Evolutionary conservation across 2,113 vertebrate species (phyloP).

Genomic region (Ictidomys tridecemlineatus): DNA sequence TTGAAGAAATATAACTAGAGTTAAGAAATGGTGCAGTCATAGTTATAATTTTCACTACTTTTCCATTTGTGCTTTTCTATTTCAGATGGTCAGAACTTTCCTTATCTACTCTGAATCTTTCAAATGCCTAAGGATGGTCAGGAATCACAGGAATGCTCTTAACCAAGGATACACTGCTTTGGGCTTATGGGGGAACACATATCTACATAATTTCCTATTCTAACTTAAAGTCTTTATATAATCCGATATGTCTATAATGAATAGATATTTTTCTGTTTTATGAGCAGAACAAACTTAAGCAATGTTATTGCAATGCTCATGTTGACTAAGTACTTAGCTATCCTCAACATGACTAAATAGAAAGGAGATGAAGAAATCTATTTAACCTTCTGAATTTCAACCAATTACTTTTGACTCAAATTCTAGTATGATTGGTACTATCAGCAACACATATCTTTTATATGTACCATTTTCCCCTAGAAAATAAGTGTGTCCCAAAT

Average conservation of each 20-base stretch:
- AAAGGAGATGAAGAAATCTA: neutral
- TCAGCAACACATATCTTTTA: neutral
- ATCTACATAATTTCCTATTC: neutral
- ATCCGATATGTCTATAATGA: neutral
- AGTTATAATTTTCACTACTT: neutral
- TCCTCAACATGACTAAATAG: neutral
- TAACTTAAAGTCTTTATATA: neutral
- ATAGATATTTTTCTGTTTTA: neutral
- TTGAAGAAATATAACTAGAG: neutral
- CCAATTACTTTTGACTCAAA: neutral
- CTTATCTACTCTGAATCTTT: neutral
- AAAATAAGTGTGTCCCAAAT: neutral
- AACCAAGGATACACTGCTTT: neutral
- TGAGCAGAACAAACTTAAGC: constrained; percentile 29
- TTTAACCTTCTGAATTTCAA: neutral
- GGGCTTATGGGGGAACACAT: neutral
- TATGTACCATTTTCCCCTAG: neutral
- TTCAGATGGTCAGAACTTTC: neutral
- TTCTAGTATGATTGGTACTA: neutral
- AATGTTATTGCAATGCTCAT: neutral
- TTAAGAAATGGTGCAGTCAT: neutral
- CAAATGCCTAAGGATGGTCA: neutral
- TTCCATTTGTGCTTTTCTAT: neutral
- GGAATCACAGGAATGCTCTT: neutral
- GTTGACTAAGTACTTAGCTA: neutral